These are phyloP conservation scores for Zaprionus gabonicus DNA, from an alignment of 1,140 invertebrate species.

Conservation along the genomic window DNA sequence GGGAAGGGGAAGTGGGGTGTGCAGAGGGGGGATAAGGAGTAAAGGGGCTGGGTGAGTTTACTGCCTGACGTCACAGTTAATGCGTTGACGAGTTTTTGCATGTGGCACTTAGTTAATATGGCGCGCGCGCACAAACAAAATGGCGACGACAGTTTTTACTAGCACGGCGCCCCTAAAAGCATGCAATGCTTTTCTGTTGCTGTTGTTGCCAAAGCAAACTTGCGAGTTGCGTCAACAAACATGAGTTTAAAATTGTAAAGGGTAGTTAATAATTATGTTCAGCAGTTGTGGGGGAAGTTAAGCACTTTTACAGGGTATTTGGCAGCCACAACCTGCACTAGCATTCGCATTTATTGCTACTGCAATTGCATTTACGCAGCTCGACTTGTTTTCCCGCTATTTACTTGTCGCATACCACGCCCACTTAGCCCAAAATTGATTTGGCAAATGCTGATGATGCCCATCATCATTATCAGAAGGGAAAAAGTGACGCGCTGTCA, in stretches of 20 bases:
- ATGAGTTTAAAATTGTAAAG: neutral
- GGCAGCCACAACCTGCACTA: neutral
- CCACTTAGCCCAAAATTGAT: conserved; percentile 61
- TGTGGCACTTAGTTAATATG: conserved; percentile 36
- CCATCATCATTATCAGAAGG: conserved; percentile 70
- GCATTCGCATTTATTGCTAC: neutral
- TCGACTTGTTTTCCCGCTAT: neutral
- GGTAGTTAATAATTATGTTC: neutral
- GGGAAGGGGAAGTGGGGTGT: neutral
- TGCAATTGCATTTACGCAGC: neutral
- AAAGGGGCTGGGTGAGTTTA: neutral
- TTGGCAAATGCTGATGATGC: conserved; percentile 55
- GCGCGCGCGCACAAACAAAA: conserved; percentile 51
- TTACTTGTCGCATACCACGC: conserved; percentile 1
- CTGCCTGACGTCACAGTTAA: conserved; percentile 50
- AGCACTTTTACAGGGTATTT: neutral
- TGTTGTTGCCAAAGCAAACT: neutral
- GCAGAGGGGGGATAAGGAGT: neutral
- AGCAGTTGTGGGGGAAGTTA: neutral
- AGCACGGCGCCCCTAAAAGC: conserved; percentile 36
- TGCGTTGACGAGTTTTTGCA: conserved; percentile 56
- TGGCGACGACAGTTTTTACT: conserved; percentile 44
- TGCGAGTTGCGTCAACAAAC: neutral
- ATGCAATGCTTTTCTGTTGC: conserved; percentile 34
- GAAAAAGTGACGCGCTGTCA: conserved; percentile 53